Evolutionary conservation across 2,888 invertebrate genomes (phyloP).

Genomic region (Halictus ligatus): DNA sequence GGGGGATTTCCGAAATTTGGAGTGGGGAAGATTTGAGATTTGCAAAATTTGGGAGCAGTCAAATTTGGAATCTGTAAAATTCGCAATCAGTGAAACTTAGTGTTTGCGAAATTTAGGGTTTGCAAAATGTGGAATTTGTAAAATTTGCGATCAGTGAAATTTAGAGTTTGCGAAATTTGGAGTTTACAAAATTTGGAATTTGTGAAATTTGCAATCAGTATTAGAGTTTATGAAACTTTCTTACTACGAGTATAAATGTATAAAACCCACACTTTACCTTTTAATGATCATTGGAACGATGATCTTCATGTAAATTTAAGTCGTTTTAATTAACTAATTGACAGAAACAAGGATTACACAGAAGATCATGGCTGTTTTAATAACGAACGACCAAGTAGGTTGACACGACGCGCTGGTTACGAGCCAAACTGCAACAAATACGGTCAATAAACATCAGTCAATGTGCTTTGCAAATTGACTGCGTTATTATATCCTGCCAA

Average conservation of each 20-base stretch:
- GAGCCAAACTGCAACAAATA: background rate
- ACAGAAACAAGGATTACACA: background rate
- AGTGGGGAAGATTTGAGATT: too few species aligned
- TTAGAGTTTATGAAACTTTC: background rate
- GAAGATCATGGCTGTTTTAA: background rate
- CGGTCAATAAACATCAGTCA: slow-evolving; percentile 18
- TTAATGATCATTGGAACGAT: background rate
- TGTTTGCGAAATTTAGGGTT: too few species aligned
- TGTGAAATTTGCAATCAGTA: background rate
- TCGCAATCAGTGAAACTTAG: background rate
- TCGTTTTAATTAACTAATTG: background rate
- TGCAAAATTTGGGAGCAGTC: background rate
- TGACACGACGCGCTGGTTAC: background rate
- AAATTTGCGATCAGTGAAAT: background rate
- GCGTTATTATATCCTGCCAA: slow-evolving; percentile 7
- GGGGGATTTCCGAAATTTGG: too few species aligned
- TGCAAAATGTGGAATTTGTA: too few species aligned
- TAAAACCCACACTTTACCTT: background rate
- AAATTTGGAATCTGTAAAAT: background rate
- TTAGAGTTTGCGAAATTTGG: fast-evolving
- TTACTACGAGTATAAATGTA: background rate
- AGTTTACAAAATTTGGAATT: too few species aligned
- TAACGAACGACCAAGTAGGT: background rate
- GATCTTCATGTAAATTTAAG: background rate
- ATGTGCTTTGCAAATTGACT: slow-evolving; percentile 8